Percentiles rank a stretch among this genome's conserved stretches.
These are phyloP conservation scores for Forbesichthys agassizii DNA, from an alignment of 2,113 vertebrate genomes.

Conservation along the genomic window DNA sequence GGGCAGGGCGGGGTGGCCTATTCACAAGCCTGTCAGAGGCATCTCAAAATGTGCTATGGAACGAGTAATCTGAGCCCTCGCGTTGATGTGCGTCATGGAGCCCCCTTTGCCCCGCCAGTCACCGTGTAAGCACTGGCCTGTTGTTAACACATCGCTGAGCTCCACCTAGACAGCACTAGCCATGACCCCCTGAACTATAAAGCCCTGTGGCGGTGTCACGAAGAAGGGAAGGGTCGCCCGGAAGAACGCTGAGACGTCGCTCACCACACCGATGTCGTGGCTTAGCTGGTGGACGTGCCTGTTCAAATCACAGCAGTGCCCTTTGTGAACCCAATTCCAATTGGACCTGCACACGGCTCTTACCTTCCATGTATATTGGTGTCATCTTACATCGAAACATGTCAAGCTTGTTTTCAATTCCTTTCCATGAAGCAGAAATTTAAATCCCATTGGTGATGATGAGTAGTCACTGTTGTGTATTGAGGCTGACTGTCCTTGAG, in stretches of 20 bases:
- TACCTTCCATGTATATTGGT: too few species aligned
- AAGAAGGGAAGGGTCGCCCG: conserved; percentile 28
- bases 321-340: too few species aligned
- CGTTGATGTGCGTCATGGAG: conserved; percentile 9
- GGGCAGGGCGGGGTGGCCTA: neutral
- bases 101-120: conserved; percentile 3
- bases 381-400: too few species aligned
- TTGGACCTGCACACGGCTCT: too few species aligned
- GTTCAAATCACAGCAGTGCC: neutral
- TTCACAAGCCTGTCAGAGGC: neutral
- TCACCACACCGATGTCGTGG: neutral
- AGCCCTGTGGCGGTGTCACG: conserved; percentile 23
- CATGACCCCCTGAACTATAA: conserved; percentile 39
- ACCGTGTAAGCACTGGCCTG: neutral
- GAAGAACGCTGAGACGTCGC: neutral
- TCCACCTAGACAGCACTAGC: neutral
- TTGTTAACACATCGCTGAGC: conserved; percentile 37
- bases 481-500: neutral
- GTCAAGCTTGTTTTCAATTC: too few species aligned
- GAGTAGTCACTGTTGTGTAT: neutral
- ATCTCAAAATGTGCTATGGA: neutral
- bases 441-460: neutral
- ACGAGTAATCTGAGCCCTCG: neutral
- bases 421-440: too few species aligned
- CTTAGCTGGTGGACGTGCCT: neutral